Base-by-base conservation (phyloP, 2,113 vertebrate species). In the Neotoma lepida region DNA sequence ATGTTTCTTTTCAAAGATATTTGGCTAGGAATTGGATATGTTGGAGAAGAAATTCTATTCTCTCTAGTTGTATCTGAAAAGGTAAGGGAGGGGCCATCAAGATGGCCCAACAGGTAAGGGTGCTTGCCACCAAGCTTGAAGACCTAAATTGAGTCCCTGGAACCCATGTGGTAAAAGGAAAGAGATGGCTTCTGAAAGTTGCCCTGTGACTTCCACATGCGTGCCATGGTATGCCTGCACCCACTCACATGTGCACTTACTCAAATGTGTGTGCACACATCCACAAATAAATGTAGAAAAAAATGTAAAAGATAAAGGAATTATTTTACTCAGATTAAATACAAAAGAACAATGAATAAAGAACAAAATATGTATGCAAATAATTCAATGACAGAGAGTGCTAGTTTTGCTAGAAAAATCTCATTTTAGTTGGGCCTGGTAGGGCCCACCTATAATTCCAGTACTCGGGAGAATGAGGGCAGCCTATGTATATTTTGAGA, bases 251-350 rank as follows among this genome's bases (percentile, higher is more conserved):
- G 66, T 35, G 9, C 51, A 56, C 49, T 6, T 10, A 26, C 33
- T 24, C 2, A 0, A 33, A 22, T n/a, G 17, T 1, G 0, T 7
- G 1, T 41, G 14, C 24, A 61, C 54, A 82, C 58, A 84, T 30
- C 49, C 61, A 64, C 41, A 85, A 85, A 85, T 85, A 85, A 85
- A 64, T 64, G 15, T 46, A 85, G 81, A 63, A 58, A 78, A 78
- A 64, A 85, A 85, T 33, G 30, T 44, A 63, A 68, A 86, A 70
- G 46, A 51, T n/a, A 86, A 93, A 89, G 35, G 58, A 93, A 93
- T 93, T 94, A 35, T 81, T 95, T 96, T 73, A 78, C 85, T 92
- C 74, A 84, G 54, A 88, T 88, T 91, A 93, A 95, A 90, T 93
- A 73, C 88, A 90, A 76, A 87, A 94, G 35, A 94, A n/a, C 46